Evolutionary conservation across 2,888 invertebrate genomes (phyloP), one percentile per base, ranked within the genome.

Genomic region (Ctena decussata): DNA sequence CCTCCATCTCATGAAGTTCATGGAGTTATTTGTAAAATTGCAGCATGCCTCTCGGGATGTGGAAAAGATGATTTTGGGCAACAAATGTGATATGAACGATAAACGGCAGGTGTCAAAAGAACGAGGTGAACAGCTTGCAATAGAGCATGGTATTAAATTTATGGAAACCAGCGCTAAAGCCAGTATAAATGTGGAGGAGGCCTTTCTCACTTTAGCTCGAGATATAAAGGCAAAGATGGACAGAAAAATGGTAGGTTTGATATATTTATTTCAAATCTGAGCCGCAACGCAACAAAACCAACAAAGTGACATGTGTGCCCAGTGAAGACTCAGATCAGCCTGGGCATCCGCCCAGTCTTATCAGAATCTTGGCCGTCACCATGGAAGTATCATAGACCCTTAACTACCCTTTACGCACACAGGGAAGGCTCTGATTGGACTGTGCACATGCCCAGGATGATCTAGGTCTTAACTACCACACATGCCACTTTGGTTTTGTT

Each of bases 121-220:
- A 96, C 97, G 98, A 94, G 99, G 99, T 76, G 99, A 99, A 97
- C 95, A 99, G 96, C 97, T 99, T 96, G 99, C 99, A 86, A 97
- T 99, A 95, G 99, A 99, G 96, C 99, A 99, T 97, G 98, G 98
- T 95, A 99, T 99, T 93, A 99, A 99, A 96, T 99, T 99, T 96
- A 98, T 99, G 97, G 99, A 99, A 97, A 99, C 99, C 77, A 99
- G 99, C 92, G 99, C 99, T 79, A 99, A 99, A 96, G 98, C 98
- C 91, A 98, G 99, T 96, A 98, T 99, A 96, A 99, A 99, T 96
- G 99, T 99, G 72, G 99, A 99, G 96, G 98, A 98, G 94, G 99
- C 99, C 81, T 99, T 99, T 97, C 98, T 98, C 96, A 99, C 98
- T 86, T 97, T 99, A 96, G 99, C 99, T 82, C 97, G 98, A 96